Evolutionary conservation across 2,113 vertebrate species (phyloP).

Genomic region (Forbesichthys papilliferus): DNA sequence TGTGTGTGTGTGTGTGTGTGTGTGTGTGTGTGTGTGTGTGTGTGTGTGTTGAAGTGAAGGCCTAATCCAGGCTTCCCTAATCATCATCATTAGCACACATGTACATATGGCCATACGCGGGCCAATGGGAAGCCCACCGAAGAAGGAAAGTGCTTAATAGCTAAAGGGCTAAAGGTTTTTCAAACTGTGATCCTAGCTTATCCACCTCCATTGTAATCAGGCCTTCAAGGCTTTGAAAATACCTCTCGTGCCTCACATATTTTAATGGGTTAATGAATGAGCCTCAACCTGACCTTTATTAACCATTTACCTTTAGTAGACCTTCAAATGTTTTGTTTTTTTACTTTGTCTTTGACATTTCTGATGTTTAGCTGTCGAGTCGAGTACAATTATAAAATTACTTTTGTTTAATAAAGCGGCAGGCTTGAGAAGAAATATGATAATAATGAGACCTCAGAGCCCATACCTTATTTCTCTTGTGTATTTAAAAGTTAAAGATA

Average conservation of each 20-base stretch:
- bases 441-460: no score
- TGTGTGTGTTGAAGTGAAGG: constrained; percentile 52
- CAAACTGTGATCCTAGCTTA: constrained; percentile 43
- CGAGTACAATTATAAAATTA: neutral
- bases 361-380: neutral
- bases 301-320: constrained; percentile 4
- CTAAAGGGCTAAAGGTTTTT: constrained; percentile 62
- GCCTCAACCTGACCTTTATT: constrained; percentile 6
- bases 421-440: no score
- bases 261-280: neutral
- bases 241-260: constrained; percentile 1
- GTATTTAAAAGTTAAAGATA: no score
- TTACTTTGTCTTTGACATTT: neutral
- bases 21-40: constrained; percentile 9
- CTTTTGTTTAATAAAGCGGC: no score
- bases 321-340: constrained; percentile 7
- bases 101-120: constrained; percentile 26
- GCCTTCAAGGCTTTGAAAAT: neutral
- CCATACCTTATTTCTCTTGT: no score
- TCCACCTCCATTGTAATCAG: constrained; percentile 48
- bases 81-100: constrained; percentile 66
- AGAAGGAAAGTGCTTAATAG: constrained; percentile 46
- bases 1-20: constrained; percentile 39
- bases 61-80: constrained; percentile 63
- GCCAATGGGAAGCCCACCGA: constrained; percentile 8